A percentile compares a stretch with the other conserved stretches of the same genome.
Conservation (phyloP, 2,113 vertebrate genomes). For the Phyllopteryx taeniolatus region DNA sequence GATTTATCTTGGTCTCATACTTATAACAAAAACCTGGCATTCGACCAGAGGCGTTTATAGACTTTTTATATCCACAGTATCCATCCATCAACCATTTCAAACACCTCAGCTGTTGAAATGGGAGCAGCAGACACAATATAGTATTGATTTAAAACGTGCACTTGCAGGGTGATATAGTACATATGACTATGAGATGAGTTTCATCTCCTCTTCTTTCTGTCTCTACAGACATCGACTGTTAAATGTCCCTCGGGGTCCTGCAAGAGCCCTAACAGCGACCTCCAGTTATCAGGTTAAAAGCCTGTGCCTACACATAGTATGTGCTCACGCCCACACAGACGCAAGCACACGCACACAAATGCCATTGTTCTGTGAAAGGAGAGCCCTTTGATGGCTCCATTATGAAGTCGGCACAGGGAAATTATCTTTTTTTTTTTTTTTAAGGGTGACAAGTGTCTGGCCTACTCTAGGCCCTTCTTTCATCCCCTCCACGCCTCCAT, state of each 20-base stretch:
- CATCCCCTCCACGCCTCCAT: slow-evolving; percentile 51
- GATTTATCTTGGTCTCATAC: too few relatives aligned
- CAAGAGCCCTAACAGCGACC: slow-evolving; percentile 21
- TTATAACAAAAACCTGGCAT: too few relatives aligned
- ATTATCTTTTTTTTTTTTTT: slow-evolving; percentile 61
- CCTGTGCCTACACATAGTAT: slow-evolving; percentile 23
- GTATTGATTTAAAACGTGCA: too few relatives aligned
- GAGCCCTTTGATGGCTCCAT: slow-evolving; percentile 56
- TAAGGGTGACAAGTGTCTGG: slow-evolving; percentile 58
- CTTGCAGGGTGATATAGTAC: neutral
- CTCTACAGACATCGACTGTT: slow-evolving; percentile 12
- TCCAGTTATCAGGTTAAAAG: slow-evolving; percentile 39
- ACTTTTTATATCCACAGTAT: too few relatives aligned
- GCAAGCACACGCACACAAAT: slow-evolving; percentile 25
- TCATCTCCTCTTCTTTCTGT: slow-evolving; percentile 1
- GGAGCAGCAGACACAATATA: too few relatives aligned
- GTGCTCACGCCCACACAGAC: slow-evolving; percentile 23
- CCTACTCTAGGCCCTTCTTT: slow-evolving; percentile 36
- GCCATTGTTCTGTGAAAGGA: slow-evolving; percentile 41
- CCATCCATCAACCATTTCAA: too few relatives aligned
- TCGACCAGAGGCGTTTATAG: too few relatives aligned
- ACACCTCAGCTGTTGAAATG: too few relatives aligned
- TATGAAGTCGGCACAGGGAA: slow-evolving; percentile 52
- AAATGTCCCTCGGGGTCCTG: slow-evolving; percentile 19
- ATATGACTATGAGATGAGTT: neutral